Percentiles rank a stretch among this genome's conserved stretches.
Conservation (phyloP, 2,113 vertebrate genomes). For the Tychaedon coryphoeus region DNA sequence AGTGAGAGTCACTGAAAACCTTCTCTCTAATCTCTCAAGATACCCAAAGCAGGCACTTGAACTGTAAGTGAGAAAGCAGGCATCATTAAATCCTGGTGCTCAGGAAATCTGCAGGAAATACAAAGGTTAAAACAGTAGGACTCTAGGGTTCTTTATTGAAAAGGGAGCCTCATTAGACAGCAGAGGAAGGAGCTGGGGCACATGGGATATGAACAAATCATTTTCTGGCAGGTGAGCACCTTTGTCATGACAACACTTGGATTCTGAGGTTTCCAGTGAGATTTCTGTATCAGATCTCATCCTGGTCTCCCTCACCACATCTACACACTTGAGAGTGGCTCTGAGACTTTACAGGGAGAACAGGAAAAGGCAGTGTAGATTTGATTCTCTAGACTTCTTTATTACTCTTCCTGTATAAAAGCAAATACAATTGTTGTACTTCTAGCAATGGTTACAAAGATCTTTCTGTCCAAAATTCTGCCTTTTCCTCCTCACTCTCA, state of each 20-base stretch:
- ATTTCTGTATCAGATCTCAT: not conserved
- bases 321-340: not conserved
- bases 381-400: not conserved
- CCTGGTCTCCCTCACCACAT: not conserved
- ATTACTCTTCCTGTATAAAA: not conserved
- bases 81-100: not conserved
- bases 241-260: not conserved
- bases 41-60: not conserved
- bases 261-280: not conserved
- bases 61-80: constrained; percentile 5
- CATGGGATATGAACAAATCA: not conserved
- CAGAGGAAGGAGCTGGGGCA: not conserved
- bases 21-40: not conserved
- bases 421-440: not conserved
- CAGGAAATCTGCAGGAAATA: constrained; percentile 23
- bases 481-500: not conserved
- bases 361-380: not conserved
- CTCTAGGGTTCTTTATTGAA: not conserved
- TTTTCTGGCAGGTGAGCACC: not conserved
- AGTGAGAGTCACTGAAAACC: constrained; percentile 21
- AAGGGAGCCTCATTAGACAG: not conserved
- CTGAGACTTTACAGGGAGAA: not conserved
- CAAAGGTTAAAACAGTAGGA: not conserved
- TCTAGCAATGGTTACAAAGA: not conserved
- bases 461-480: not conserved